phyloP scores from a whole-genome alignment of 2,888 invertebrate genomes.

The Erpobdella octoculata region DNA sequence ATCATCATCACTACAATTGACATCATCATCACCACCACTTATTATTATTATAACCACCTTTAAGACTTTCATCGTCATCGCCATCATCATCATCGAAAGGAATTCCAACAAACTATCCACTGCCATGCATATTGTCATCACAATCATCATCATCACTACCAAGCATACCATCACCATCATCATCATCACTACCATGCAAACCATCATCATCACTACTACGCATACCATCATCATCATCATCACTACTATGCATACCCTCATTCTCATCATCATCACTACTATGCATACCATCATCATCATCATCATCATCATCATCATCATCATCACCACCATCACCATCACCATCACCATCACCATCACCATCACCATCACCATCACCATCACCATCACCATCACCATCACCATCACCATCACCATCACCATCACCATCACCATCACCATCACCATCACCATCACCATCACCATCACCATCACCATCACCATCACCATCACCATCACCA shows the following conservation, averaged over 20 bases:
- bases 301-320: conserved; percentile 18
- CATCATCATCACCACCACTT: conserved; percentile 13
- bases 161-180: not conserved
- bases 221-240: not conserved
- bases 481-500: no score
- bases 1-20: not conserved
- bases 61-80: not conserved
- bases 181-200: not conserved
- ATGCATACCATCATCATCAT: not conserved
- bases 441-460: not conserved
- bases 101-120: not conserved
- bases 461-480: no score
- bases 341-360: not conserved
- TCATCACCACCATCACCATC: conserved; percentile 12
- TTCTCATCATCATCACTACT: conserved; percentile 7
- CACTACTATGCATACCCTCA: not conserved
- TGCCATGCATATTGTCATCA: not conserved
- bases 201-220: no score
- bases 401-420: not conserved
- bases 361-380: conserved; percentile 3
- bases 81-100: not conserved
- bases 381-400: not conserved
- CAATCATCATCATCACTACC: not conserved
- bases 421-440: conserved; percentile 2
- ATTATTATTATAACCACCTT: conserved; percentile 7